Conservation (phyloP, 1,140 invertebrate genomes). For the Hermetia illucens region DNA sequence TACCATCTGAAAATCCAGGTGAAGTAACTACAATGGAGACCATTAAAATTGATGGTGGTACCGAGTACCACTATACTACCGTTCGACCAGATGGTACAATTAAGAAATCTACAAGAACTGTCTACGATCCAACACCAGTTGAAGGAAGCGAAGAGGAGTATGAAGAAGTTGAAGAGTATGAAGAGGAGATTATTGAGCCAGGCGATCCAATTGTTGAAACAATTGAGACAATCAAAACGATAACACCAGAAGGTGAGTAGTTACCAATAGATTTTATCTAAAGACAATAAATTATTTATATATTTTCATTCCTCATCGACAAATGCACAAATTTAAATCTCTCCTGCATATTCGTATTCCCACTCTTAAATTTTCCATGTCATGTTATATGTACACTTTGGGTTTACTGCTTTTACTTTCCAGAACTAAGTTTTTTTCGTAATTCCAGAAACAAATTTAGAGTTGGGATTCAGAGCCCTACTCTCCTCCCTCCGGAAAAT, state of each 20-base stretch:
- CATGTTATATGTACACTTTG: too few species aligned
- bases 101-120: conserved; percentile 27
- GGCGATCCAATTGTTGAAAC: conserved; percentile 26
- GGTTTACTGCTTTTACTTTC: too few species aligned
- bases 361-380: too few species aligned
- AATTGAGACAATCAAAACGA: conserved; percentile 24
- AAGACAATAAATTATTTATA: too few species aligned
- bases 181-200: conserved; percentile 28
- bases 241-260: conserved; percentile 14
- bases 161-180: conserved; percentile 28
- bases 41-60: conserved; percentile 26
- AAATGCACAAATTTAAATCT: too few species aligned
- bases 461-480: too few species aligned
- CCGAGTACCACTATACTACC: conserved; percentile 27
- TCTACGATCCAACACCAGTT: conserved; percentile 24
- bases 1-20: conserved; percentile 25
- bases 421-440: too few species aligned
- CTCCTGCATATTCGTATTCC: too few species aligned
- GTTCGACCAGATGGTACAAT: conserved; percentile 27
- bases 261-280: too few species aligned
- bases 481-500: too few species aligned
- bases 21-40: conserved; percentile 29
- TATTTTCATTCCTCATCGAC: too few species aligned
- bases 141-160: conserved; percentile 20
- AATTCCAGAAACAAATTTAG: too few species aligned